These are phyloP conservation scores for Megalonaias nervosa DNA, from an alignment of 1,140 invertebrate genomes.

Conservation along the genomic window DNA sequence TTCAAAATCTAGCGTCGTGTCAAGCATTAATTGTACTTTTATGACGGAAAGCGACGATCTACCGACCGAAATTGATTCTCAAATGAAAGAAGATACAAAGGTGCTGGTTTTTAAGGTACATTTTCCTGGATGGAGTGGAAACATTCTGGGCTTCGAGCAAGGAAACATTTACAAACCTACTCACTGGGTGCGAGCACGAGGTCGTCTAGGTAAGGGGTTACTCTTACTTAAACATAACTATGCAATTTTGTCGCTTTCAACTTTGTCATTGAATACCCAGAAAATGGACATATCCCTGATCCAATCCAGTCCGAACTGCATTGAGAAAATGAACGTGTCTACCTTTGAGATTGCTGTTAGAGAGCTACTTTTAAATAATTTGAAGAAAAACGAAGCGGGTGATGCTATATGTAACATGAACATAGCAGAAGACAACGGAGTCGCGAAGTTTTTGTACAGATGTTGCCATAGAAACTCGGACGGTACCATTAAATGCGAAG, in stretches of 20 bases:
- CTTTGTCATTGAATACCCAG: neutral
- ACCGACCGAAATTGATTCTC: too few species aligned
- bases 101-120: neutral
- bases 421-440: neutral
- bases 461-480: neutral
- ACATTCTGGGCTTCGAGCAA: neutral
- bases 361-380: conserved; percentile 14
- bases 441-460: neutral
- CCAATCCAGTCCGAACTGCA: neutral
- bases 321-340: neutral
- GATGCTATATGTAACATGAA: conserved; percentile 14
- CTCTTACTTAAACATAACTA: conserved; percentile 4
- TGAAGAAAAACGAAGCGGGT: neutral
- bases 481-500: neutral
- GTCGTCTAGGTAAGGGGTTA: conserved; percentile 10
- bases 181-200: conserved; percentile 10
- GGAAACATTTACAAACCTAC: neutral
- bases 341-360: neutral
- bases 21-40: too few species aligned
- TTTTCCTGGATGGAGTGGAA: neutral
- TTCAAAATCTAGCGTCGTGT: too few species aligned
- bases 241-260: conserved; percentile 5
- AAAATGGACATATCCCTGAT: conserved; percentile 5
- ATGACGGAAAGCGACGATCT: too few species aligned
- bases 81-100: too few species aligned